A percentile compares a stretch with the other conserved stretches of the same genome.
Evolutionary conservation across 2,113 vertebrate species (phyloP).

Genomic region (Lepus timidus): DNA sequence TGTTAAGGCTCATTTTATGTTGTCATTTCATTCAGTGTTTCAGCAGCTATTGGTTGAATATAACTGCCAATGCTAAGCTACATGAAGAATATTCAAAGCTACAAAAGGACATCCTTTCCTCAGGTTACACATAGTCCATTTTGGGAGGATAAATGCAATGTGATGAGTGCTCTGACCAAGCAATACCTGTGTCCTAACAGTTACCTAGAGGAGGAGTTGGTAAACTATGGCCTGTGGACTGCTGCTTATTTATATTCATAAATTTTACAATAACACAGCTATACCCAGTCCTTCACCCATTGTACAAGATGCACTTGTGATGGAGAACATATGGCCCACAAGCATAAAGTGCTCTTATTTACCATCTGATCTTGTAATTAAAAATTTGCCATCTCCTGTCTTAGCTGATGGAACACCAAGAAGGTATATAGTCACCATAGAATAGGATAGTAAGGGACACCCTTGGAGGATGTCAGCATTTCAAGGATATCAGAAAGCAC

Average conservation of each 20-base stretch:
- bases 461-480: background rate
- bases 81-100: background rate
- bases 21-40: conserved; percentile 16
- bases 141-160: background rate
- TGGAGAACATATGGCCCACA: background rate
- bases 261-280: background rate
- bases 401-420: background rate
- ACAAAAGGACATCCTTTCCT: background rate
- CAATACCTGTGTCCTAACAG: background rate
- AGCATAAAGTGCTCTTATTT: background rate
- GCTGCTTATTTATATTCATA: background rate
- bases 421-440: background rate
- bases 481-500: background rate
- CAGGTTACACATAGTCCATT: background rate
- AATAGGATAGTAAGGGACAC: background rate
- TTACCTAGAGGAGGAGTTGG: background rate
- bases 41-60: background rate
- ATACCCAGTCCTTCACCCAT: background rate
- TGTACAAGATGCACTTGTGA: background rate
- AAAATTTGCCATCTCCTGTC: background rate
- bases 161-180: background rate
- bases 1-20: background rate
- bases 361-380: background rate
- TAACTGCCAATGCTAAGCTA: background rate
- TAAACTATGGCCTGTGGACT: background rate